A percentile compares a stretch with the other conserved stretches of the same genome.
Conservation (phyloP, 2,888 invertebrate species). For the Caenorhabditis sp. region DNA sequence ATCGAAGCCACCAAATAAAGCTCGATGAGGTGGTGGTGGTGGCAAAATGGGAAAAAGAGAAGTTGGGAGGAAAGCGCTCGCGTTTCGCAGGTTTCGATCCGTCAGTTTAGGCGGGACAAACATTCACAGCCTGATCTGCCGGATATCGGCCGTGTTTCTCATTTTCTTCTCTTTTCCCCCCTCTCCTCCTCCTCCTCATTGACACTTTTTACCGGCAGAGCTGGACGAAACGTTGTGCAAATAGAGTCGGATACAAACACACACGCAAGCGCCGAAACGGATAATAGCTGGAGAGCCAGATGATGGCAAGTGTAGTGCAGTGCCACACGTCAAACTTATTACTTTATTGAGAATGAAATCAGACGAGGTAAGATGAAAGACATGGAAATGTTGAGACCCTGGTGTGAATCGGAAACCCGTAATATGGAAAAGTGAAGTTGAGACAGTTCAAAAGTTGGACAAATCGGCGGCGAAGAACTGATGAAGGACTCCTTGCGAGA, state of each 20-base stretch:
- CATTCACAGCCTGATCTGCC: conserved; percentile 45
- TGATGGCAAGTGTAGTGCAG: too few relatives aligned
- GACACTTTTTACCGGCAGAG: too few relatives aligned
- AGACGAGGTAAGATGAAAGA: conserved; percentile 29
- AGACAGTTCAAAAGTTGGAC: background rate
- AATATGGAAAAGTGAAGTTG: conserved; percentile 8
- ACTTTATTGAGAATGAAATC: background rate
- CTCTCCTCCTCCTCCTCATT: too few relatives aligned
- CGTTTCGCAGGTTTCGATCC: conserved; percentile 10
- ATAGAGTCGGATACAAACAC: too few relatives aligned
- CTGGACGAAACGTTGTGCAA: conserved; percentile 30
- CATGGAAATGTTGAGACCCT: conserved; percentile 39
- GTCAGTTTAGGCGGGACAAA: conserved; percentile 35
- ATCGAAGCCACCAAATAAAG: background rate
- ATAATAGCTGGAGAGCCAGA: too few relatives aligned
- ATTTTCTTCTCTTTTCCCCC: background rate
- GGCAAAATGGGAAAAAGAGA: conserved; percentile 8
- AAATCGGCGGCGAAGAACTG: conserved; percentile 61
- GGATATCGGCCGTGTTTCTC: conserved; percentile 45
- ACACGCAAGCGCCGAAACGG: too few relatives aligned
- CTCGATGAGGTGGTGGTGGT: background rate
- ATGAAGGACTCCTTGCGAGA: conserved; percentile 58
- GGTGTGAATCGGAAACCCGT: background rate
- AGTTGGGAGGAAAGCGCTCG: conserved; percentile 20
- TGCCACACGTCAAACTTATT: conserved; percentile 10